Percentiles rank a stretch among this genome's conserved stretches.
These are phyloP conservation scores for Trimorus sp. DNA, from an alignment of 2,888 invertebrate species.

Conservation along the genomic window DNA sequence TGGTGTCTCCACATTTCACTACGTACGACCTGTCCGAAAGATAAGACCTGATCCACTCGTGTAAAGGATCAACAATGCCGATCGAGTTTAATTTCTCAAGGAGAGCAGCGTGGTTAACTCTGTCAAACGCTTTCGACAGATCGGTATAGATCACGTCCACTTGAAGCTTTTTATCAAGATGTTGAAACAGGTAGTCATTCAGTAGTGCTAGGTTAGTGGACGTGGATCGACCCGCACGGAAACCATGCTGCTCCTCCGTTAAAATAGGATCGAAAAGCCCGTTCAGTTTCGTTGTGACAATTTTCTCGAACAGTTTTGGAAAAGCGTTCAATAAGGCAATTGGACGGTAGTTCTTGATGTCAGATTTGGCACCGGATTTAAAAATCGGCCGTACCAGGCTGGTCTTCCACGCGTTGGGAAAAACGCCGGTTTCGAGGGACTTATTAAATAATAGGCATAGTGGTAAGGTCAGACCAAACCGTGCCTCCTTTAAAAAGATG, in stretches of 20 bases:
- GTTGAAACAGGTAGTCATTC: background rate
- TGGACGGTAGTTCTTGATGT: slow-evolving; percentile 21
- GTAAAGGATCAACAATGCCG: background rate
- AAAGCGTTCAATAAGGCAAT: background rate
- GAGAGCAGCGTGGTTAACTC: background rate
- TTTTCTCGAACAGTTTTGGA: too few species aligned
- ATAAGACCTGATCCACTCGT: background rate
- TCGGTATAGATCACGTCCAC: too few species aligned
- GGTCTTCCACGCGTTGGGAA: too few species aligned
- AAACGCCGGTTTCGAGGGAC: slow-evolving; percentile 2
- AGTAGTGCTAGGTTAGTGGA: background rate
- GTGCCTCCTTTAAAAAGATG: background rate
- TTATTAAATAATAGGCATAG: slow-evolving; percentile 11
- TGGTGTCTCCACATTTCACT: too few species aligned
- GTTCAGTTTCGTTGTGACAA: too few species aligned
- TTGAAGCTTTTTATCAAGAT: background rate
- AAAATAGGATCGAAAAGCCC: too few species aligned
- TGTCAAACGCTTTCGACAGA: too few species aligned
- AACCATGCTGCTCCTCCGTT: background rate
- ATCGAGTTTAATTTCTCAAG: background rate
- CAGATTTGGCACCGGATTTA: background rate
- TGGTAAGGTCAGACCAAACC: background rate
- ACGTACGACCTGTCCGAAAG: background rate
- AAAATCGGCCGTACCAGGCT: too few species aligned
- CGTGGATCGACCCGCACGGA: background rate